These are phyloP conservation scores for Discoglossus pictus DNA, from an alignment of 2,797 vertebrate species.

Conservation along the genomic window DNA sequence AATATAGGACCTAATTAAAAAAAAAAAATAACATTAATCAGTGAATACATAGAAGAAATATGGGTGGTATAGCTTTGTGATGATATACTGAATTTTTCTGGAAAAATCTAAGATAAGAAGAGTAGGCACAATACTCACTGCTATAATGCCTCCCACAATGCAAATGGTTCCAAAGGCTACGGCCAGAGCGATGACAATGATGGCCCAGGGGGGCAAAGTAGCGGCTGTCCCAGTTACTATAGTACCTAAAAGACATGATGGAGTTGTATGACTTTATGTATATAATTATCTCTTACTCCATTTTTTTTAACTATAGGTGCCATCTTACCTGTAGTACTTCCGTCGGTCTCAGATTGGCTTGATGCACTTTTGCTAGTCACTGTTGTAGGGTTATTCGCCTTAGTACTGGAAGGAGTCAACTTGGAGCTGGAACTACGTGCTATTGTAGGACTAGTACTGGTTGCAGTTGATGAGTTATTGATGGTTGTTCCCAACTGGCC, in stretches of 20 bases:
- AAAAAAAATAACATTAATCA: not conserved
- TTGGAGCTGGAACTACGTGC: not conserved
- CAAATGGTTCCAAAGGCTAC: constrained; percentile 10
- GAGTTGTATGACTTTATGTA: too few species aligned
- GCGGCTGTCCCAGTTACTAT: not conserved
- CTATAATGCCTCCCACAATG: constrained; percentile 7
- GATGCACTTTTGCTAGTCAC: not conserved
- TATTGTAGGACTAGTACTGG: not conserved
- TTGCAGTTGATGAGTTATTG: not conserved
- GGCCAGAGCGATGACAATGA: constrained; percentile 30
- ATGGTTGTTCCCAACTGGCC: not conserved
- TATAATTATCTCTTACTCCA: not conserved
- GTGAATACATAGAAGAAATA: too few species aligned
- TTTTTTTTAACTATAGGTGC: not conserved
- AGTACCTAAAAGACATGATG: constrained; percentile 13
- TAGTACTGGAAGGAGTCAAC: not conserved
- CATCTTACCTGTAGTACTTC: not conserved
- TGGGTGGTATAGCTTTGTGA: too few species aligned
- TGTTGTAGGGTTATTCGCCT: not conserved
- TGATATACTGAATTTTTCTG: too few species aligned
- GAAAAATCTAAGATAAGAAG: not conserved
- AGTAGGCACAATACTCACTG: not conserved
- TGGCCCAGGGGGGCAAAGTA: constrained; percentile 13
- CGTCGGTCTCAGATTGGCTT: too few species aligned
- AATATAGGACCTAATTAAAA: constrained; percentile 16